Conservation (phyloP, 2,888 invertebrate species). For the Girardia tigrina region DNA sequence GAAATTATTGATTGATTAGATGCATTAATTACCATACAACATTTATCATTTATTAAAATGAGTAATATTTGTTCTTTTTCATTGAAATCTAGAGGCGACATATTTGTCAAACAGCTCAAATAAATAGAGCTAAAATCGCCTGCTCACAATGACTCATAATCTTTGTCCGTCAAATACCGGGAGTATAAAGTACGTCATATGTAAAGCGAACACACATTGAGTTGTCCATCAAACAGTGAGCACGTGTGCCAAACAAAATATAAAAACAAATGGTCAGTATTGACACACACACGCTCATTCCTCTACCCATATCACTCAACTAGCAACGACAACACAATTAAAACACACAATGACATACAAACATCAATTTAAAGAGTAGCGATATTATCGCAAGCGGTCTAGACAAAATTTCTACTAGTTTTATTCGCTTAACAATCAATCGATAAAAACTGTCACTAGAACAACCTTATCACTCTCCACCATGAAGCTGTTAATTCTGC, state of each 20-base stretch:
- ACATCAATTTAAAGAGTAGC: neutral
- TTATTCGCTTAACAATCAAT: neutral
- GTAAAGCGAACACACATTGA: constrained; percentile 9
- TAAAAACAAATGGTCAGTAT: neutral
- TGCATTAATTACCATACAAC: too few species aligned
- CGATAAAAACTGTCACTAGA: neutral
- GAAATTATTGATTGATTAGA: too few species aligned
- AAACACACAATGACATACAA: neutral
- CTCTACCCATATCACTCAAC: constrained; percentile 8
- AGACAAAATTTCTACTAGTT: constrained; percentile 9
- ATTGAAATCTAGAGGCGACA: neutral
- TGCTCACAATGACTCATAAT: neutral
- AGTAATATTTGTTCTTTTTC: neutral
- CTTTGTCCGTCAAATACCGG: neutral
- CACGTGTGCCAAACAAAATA: neutral
- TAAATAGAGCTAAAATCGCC: neutral
- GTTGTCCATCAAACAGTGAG: neutral
- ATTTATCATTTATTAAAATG: neutral
- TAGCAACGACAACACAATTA: neutral
- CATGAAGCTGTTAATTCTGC: neutral
- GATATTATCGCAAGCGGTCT: constrained; percentile 12
- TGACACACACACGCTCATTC: neutral
- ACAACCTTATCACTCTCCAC: neutral
- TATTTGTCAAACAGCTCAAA: constrained; percentile 14
- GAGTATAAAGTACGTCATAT: neutral